These are phyloP conservation scores for Leptinotarsa juncta DNA, from an alignment of 2,888 invertebrate species.

Conservation along the genomic window DNA sequence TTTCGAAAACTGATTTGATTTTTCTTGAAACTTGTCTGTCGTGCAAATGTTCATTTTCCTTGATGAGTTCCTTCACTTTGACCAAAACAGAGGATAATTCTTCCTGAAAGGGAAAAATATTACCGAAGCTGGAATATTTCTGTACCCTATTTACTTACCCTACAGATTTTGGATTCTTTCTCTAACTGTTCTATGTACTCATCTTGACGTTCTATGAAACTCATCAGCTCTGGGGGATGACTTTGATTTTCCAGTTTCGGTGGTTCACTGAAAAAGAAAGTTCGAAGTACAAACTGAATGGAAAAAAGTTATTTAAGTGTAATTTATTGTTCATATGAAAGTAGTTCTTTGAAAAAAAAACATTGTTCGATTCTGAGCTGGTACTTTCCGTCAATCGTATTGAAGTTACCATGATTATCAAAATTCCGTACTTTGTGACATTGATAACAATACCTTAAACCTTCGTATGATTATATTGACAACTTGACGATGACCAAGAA, in stretches of 20 bases:
- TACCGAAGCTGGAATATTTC: background rate
- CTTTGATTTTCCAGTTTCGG: conserved; percentile 48
- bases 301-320: no score
- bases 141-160: conserved; percentile 66
- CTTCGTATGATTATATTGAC: no score
- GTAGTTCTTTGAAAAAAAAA: no score
- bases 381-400: no score
- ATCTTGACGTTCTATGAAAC: conserved; percentile 87
- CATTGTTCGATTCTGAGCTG: no score
- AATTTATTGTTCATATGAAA: no score
- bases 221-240: conserved; percentile 77
- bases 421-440: no score
- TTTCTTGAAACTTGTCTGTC: conserved; percentile 81
- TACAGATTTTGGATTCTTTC: conserved; percentile 85
- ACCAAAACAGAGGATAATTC: conserved; percentile 81
- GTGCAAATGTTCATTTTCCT: conserved; percentile 84
- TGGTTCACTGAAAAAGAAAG: conserved; percentile 44
- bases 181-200: conserved; percentile 89
- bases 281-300: no score
- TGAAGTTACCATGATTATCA: no score
- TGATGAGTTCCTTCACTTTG: conserved; percentile 87
- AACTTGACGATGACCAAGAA: no score
- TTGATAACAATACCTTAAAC: no score
- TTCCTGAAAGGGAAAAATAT: conserved; percentile 66
- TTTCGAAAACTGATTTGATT: conserved; percentile 73